These are phyloP conservation scores for Halichondria panicea DNA, from an alignment of 37 sponge, comb jelly and placozoan species.

Conservation along the genomic window DNA sequence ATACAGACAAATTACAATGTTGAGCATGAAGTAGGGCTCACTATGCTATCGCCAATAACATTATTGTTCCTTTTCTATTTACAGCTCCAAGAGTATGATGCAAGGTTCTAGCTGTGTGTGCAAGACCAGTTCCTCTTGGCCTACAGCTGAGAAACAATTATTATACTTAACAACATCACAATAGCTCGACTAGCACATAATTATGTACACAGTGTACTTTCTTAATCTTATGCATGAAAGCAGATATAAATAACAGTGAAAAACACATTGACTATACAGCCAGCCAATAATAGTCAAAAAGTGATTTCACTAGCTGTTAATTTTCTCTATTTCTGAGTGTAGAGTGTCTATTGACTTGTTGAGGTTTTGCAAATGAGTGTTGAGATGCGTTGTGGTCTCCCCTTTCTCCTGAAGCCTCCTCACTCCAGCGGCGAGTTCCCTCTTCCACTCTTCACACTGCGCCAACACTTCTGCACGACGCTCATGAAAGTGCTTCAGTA, in stretches of 20 bases:
- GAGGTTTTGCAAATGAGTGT: constrained; percentile 27
- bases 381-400: constrained; percentile 1
- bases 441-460: constrained; percentile 57
- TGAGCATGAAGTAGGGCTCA: no score
- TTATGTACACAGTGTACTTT: no score
- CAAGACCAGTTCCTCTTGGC: no score
- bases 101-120: no score
- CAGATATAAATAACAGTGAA: no score
- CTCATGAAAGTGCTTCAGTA: constrained; percentile 78
- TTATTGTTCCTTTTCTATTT: background rate
- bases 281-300: background rate
- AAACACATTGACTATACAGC: no score
- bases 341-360: constrained; percentile 35
- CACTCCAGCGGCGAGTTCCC: constrained; percentile 23
- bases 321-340: constrained; percentile 39
- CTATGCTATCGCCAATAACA: no score
- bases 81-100: constrained; percentile 11
- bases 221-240: no score
- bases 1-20: no score
- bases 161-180: no score
- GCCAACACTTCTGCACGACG: constrained; percentile 52
- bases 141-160: no score
- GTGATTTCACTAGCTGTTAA: constrained; percentile 9
- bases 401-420: constrained; percentile 17
- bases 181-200: no score